phyloP scores from a whole-genome alignment of 1,140 invertebrate genomes.

The Oscheius sp. region DNA sequence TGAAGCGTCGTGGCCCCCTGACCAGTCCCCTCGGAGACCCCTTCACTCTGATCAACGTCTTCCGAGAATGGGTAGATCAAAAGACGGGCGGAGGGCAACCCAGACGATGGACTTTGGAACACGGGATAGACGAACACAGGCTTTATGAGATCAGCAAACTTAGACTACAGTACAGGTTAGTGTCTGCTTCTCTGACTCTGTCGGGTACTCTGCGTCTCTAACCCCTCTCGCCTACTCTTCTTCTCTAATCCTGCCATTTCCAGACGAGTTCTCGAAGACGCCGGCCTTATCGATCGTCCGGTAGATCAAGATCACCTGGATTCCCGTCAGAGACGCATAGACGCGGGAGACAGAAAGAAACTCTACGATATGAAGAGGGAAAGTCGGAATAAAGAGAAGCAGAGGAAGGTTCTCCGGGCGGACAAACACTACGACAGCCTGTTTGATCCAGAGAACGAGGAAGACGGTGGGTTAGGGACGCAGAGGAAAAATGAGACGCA shows the following conservation, averaged over 20 bases:
- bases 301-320: conserved; percentile 11
- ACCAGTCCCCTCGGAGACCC: conserved; percentile 93
- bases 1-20: conserved; percentile 75
- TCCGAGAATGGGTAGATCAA: conserved; percentile 33
- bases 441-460: conserved; percentile 37
- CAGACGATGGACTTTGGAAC: conserved; percentile 74
- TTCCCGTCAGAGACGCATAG: conserved; percentile 34
- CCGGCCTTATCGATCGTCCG: conserved; percentile 31
- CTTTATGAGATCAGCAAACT: conserved; percentile 95
- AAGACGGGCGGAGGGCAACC: conserved; percentile 15
- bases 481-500: too few species aligned
- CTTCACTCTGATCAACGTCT: conserved; percentile 82
- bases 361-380: conserved; percentile 35
- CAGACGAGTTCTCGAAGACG: conserved; percentile 39
- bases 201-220: not conserved
- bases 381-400: conserved; percentile 29
- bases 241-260: too few species aligned
- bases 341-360: conserved; percentile 37
- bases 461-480: conserved; percentile 16
- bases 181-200: too few species aligned
- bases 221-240: too few species aligned
- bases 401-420: conserved; percentile 29
- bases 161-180: conserved; percentile 72
- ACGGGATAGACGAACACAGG: conserved; percentile 88
- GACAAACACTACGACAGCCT: conserved; percentile 44